These are phyloP conservation scores for Xiphophorus maculatus DNA, from an alignment of 2,113 vertebrate species.

Conservation along the genomic window DNA sequence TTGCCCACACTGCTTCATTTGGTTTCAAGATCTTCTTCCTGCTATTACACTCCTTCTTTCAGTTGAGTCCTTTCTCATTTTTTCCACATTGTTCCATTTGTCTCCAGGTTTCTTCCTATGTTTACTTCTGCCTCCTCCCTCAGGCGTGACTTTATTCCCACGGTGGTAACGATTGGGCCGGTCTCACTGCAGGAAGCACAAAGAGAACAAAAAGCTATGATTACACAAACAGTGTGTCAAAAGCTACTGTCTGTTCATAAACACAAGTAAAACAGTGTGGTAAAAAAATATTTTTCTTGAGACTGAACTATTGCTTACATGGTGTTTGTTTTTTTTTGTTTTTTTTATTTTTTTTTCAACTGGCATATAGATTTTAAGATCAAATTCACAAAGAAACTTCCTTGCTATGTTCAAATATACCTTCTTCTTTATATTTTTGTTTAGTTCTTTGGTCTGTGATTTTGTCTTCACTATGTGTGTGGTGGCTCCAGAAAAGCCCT, in stretches of 20 bases:
- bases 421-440: too few relatives aligned
- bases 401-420: too few relatives aligned
- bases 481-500: too few relatives aligned
- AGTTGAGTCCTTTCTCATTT: constrained; percentile 22
- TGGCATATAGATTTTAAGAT: not conserved
- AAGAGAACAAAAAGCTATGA: not conserved
- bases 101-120: constrained; percentile 20
- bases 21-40: constrained; percentile 29
- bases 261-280: constrained; percentile 1
- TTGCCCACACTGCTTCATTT: constrained; percentile 39
- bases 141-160: constrained; percentile 9
- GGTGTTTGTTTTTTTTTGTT: not conserved
- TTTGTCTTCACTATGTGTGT: too few relatives aligned
- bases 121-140: constrained; percentile 14
- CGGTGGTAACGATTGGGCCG: constrained; percentile 20
- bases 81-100: constrained; percentile 39
- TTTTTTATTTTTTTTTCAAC: not conserved
- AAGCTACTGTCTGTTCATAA: constrained; percentile 17
- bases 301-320: not conserved
- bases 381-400: too few relatives aligned
- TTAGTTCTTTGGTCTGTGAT: too few relatives aligned
- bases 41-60: constrained; percentile 15
- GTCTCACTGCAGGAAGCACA: not conserved
- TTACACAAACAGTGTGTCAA: not conserved
- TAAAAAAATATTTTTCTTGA: not conserved